These are phyloP conservation scores for Toxotes jaculatrix DNA, from an alignment of 2,113 vertebrate genomes.

Conservation along the genomic window DNA sequence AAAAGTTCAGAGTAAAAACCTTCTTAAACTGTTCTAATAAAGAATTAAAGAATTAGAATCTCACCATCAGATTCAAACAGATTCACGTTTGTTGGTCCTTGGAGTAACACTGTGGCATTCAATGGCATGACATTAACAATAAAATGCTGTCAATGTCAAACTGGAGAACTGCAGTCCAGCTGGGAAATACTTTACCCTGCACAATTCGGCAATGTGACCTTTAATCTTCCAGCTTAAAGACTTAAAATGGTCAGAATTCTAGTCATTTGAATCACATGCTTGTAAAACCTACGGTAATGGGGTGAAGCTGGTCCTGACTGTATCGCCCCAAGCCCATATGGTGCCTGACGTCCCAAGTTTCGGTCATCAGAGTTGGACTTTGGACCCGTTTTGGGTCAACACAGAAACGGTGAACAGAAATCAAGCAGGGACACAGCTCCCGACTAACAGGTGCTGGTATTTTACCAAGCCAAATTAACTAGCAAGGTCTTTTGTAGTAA, in stretches of 20 bases:
- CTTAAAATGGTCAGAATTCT: conserved; percentile 65
- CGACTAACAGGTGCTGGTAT: conserved; percentile 59
- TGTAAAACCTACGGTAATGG: conserved; percentile 18
- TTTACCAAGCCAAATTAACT: conserved; percentile 49
- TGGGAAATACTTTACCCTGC: conserved; percentile 18
- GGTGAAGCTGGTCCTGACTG: conserved; percentile 5
- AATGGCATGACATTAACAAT: conserved; percentile 51
- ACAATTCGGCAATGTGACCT: conserved; percentile 39
- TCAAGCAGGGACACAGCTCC: conserved; percentile 39
- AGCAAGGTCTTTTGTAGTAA: conserved; percentile 78
- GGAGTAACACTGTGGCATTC: conserved; percentile 23
- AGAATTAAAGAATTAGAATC: conserved; percentile 42
- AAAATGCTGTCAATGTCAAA: conserved; percentile 42
- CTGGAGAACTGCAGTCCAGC: conserved; percentile 27
- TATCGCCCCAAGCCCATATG: conserved; percentile 2
- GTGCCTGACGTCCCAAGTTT: conserved; percentile 24
- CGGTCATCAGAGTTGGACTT: conserved; percentile 65
- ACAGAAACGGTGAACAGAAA: conserved; percentile 46
- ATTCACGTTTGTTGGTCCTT: conserved; percentile 38
- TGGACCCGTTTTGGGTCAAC: conserved; percentile 62
- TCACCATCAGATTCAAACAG: conserved; percentile 72
- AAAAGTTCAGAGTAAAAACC: background rate
- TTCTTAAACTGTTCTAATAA: conserved; percentile 1
- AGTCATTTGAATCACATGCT: conserved; percentile 54
- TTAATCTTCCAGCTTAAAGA: conserved; percentile 65